Evolutionary conservation across 2,797 vertebrate species (phyloP), one percentile per base, ranked within the genome.

Genomic region (Chiroxiphia lanceolata): DNA sequence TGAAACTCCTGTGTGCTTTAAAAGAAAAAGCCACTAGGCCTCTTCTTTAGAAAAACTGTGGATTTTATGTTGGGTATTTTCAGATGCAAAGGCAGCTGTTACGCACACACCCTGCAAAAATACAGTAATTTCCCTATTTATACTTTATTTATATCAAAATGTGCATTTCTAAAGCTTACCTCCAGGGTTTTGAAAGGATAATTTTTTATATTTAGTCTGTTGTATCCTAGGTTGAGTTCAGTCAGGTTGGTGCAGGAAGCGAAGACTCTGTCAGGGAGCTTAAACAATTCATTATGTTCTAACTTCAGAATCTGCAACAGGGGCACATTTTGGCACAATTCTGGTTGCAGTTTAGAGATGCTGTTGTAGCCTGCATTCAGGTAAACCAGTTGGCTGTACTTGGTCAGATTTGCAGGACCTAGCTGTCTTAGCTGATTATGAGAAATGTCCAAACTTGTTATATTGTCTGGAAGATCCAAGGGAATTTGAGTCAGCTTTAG

Each of bases 371-470:
- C 97, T 33, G 96, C 97, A 6, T 98, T 93, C 34, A 99, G 96
- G 83, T 97, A 85, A 76, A 96, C 63, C 54, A 99, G 98, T 57
- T 96, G 96, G 1, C 68, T 88, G 75, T 99, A 99, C 20, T 53
- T 98, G 9, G 94, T 97, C 48, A 99, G 92, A 23, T 98, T 98
- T 33, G n/a, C 87, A 27, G 97, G 77, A 20, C 87, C 96, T 15
- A 99, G 80, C 36, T 26, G 59, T 68, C 3, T 95, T 74, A 99
- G 64, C 90, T 98, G 98, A 91, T 99, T 99, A 93, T 99, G 99
- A 78, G 99, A 99, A 83, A 99, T 95, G 54, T 99, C 99, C 94
- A 99, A 95, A 36, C 87, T 85, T 4, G 94, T 99, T 96, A 99
- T 99, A 87, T 98, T 98, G 21, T 53, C 11, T 6, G 99, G 99